Base-by-base conservation (phyloP, 30 jellyfish, hydroid and myxozoan genomes). In the Aurelia aurita region DNA sequence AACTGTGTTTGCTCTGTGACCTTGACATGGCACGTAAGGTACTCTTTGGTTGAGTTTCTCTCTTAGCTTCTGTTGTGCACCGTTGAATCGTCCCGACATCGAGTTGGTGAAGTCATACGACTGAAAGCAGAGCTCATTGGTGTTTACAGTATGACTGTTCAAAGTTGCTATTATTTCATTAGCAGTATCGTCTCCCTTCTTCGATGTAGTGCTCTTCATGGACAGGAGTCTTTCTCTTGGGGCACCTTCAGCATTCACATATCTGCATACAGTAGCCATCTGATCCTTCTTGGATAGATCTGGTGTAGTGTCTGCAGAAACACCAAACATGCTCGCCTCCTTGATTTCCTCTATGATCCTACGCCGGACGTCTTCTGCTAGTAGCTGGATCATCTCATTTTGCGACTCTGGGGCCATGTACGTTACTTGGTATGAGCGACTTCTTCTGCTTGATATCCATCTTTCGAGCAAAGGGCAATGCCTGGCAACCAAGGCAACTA, bases 261-360 rank as follows among this genome's bases (percentile, higher is more conserved):
- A 79, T 63, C 90, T 79, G 69, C 70, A 29, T 61, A 60, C 71
- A 28, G 34, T 22, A 21, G 90, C 18, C 71, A 58, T 22, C 27
- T 79, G 90, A 32, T 79, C 84, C 35, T 9, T 11, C 29, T 76
- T 28, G 74, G 75, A 82, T 3, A 69, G 75, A 20, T 82, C 76
- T 18, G 66, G 91, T 65, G 91, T 82, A 6, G 79, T 82, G 46
- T 82, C 85, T 47, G 91, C 87, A 7, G 80, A 84, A 23, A 84
- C 94, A 84, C 73, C 49, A 84, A 72, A 84, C 86, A 65, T 31
- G 20, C 74, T 66, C 0, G 93, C 87, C 34, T 70, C 64, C 44
- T 72, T 71, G 3, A 84, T 59, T 6, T 84, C 73, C 53, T 22
- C 49, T 22, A 69, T 84, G 31, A 84, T 70, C 34, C 51, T 51